Evolutionary conservation across 2,113 vertebrate species (phyloP), one percentile per base, ranked within the genome.

Genomic region (Diadophis punctatus): DNA sequence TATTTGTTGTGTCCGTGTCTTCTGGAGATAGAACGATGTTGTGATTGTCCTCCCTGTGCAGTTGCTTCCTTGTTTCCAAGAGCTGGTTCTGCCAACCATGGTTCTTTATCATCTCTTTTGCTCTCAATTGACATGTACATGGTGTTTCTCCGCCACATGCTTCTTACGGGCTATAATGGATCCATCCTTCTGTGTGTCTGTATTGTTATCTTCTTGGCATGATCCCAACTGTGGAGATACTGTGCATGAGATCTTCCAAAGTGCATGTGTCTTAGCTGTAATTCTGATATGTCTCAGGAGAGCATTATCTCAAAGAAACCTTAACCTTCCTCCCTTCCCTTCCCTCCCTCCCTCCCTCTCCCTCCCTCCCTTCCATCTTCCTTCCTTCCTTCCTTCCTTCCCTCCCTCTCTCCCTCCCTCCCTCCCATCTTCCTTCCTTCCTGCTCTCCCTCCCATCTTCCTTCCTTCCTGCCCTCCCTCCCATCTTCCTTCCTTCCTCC

Each of bases 381-480:
- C 11, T 2, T 51, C 97, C 95, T 94, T 91, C 86, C 92, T 80
- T 94, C 11, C n/a, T n/a, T 20, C n/a, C 51, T 9, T 87, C 51
- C 34, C 22, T 39, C 51, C 52, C 0, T 52, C 4, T 12, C 3
- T 14, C 11, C 91, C 4, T 56, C 93, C 90, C 52, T 94, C 93
- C 97, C 97, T 98, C 95, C 96, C 96, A 96, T 96, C 96, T 96
- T 51, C 97, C 94, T 96, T 97, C 97, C 94, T 94, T 34, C 30
- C 16, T 7, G 5, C 58, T 3, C 6, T 23, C 94, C 63, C 96
- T 95, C 97, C 94, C 96, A 95, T 96, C 95, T 94, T 91, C 86
- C 92, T 56, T 93, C 4, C n/a, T n/a, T 4, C n/a, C 52, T 1
- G 51, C 51, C 34, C 39, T 23, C 51, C n/a, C 9, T 51, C 11